Evolutionary conservation across 1,140 invertebrate genomes (phyloP).

Genomic region (Tetranychus urticae): DNA sequence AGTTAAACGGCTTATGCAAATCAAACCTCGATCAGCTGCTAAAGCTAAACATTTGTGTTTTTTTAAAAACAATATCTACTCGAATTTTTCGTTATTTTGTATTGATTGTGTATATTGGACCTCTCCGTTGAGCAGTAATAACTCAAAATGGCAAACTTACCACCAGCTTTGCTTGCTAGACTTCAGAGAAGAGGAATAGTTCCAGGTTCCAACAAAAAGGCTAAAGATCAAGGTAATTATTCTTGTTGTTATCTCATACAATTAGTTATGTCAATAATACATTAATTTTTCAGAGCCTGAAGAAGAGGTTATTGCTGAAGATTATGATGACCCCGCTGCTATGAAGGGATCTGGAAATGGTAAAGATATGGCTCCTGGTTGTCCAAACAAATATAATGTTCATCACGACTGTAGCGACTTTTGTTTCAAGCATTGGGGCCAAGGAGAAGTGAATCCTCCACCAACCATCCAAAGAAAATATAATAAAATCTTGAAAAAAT

Average conservation of each 20-base stretch:
- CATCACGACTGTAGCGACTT: conserved; percentile 73
- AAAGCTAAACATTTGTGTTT: too few species aligned
- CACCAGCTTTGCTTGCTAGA: conserved; percentile 53
- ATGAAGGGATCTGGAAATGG: conserved; percentile 4
- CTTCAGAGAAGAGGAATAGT: conserved; percentile 58
- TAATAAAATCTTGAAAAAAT: conserved; percentile 51
- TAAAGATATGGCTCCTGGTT: conserved; percentile 28
- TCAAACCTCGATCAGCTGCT: too few species aligned
- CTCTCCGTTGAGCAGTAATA: too few species aligned
- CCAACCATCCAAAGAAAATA: conserved; percentile 47
- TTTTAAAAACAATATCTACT: too few species aligned
- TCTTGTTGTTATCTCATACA: conserved; percentile 2
- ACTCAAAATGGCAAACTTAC: conserved; percentile 23
- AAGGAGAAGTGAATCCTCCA: conserved; percentile 37
- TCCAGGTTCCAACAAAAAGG: conserved; percentile 7
- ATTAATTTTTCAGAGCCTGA: background rate
- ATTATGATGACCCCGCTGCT: conserved; percentile 36
- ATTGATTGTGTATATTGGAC: too few species aligned
- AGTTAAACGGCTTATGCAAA: too few species aligned
- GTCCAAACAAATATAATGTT: conserved; percentile 88
- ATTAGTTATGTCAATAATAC: conserved; percentile 15
- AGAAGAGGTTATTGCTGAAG: conserved; percentile 66
- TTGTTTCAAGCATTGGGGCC: conserved; percentile 69
- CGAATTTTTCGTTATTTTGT: too few species aligned
- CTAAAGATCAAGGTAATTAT: background rate